These are phyloP conservation scores for Campylorhamphus procurvoides DNA, from an alignment of 2,113 vertebrate species.

Conservation along the genomic window DNA sequence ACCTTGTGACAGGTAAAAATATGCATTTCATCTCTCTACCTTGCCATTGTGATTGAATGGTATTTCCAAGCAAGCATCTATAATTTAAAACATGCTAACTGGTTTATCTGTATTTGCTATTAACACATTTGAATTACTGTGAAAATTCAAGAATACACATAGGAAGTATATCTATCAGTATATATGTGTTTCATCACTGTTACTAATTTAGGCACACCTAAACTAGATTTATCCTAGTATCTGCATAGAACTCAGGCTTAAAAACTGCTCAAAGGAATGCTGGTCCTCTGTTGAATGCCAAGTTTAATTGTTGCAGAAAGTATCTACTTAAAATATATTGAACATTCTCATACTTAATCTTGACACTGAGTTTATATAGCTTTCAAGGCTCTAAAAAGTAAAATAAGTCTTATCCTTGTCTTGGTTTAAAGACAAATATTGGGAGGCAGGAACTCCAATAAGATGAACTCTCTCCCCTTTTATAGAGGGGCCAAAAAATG, in stretches of 20 bases:
- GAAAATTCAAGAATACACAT: not conserved
- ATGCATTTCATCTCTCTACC: not conserved
- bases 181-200: not conserved
- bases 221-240: not conserved
- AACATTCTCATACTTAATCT: not conserved
- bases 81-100: not conserved
- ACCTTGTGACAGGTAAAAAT: not conserved
- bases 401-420: not conserved
- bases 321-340: not conserved
- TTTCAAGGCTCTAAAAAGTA: slow-evolving; percentile 4
- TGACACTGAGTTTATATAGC: not conserved
- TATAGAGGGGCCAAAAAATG: not conserved
- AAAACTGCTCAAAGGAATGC: not conserved
- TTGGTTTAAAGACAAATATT: too few species aligned
- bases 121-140: not conserved
- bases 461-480: not conserved
- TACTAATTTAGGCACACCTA: not conserved
- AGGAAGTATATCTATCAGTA: not conserved
- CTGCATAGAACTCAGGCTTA: not conserved
- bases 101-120: not conserved
- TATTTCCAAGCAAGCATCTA: not conserved
- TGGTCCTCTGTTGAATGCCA: not conserved
- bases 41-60: not conserved
- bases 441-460: not conserved
- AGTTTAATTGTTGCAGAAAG: not conserved